Conservation (phyloP, 1,140 invertebrate genomes). For the Carposina sasakii region DNA sequence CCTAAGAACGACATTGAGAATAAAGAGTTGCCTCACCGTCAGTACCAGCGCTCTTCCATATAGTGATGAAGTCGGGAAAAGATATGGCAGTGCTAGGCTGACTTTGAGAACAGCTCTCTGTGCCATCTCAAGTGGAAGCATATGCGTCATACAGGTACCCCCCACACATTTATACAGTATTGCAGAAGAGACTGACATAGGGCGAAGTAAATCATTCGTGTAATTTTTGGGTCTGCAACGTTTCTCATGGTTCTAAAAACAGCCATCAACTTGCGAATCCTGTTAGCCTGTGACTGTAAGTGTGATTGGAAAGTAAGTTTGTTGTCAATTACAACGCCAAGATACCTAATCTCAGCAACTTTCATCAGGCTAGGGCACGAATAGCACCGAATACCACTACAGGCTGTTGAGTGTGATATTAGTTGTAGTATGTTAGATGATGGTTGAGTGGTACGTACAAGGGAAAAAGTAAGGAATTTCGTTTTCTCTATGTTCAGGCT, state of each 20-base stretch:
- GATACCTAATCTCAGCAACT: neutral
- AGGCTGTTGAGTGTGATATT: neutral
- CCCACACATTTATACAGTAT: constrained; percentile 2
- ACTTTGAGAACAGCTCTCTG: neutral
- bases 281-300: neutral
- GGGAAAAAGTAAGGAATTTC: neutral
- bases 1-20: neutral
- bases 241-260: neutral
- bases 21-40: neutral
- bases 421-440: neutral
- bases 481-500: neutral
- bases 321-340: neutral
- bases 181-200: neutral
- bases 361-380: neutral
- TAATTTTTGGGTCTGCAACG: neutral
- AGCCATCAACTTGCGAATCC: neutral
- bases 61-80: neutral
- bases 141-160: neutral
- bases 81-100: neutral
- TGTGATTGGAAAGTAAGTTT: neutral
- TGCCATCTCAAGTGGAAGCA: neutral
- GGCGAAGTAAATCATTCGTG: neutral
- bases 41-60: neutral
- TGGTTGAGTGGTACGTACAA: neutral
- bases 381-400: neutral